These are phyloP conservation scores for Brachionus koreanus DNA, from an alignment of 1,140 invertebrate genomes.

Conservation along the genomic window DNA sequence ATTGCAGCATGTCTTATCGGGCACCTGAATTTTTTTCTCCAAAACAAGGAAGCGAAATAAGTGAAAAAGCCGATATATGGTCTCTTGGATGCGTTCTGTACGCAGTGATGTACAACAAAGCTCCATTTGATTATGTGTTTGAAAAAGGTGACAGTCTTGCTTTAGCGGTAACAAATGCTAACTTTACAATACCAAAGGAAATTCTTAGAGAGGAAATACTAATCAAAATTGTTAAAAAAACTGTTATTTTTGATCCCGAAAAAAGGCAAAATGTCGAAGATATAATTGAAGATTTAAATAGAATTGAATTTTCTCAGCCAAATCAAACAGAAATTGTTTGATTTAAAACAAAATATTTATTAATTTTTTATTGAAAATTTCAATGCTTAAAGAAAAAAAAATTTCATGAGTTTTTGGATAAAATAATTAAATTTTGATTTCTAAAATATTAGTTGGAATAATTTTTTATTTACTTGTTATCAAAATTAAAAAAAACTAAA, in stretches of 20 bases:
- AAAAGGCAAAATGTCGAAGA: not conserved
- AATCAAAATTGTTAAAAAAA: not conserved
- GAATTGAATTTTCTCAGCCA: slow-evolving; percentile 11
- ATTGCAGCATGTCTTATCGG: slow-evolving; percentile 34
- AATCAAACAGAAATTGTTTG: slow-evolving; percentile 10
- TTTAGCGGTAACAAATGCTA: slow-evolving; percentile 16
- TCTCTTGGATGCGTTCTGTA: slow-evolving; percentile 74
- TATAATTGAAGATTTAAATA: not conserved
- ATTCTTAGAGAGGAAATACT: not conserved
- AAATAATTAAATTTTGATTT: not conserved
- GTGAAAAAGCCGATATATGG: slow-evolving; percentile 70
- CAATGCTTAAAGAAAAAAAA: not conserved
- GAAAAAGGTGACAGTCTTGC: slow-evolving; percentile 44
- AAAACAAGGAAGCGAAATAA: not conserved
- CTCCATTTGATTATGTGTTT: slow-evolving; percentile 34
- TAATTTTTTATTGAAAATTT: not conserved
- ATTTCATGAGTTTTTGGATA: not conserved
- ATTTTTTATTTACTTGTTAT: not conserved
- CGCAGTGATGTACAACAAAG: slow-evolving; percentile 61
- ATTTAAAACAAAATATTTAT: not conserved
- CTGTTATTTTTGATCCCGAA: not conserved
- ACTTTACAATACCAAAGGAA: not conserved
- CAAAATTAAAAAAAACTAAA: not conserved
- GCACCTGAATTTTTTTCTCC: slow-evolving; percentile 27
- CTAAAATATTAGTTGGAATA: not conserved